Evolutionary conservation across 1,140 invertebrate species (phyloP).

Genomic region (Hydropsyche tenuis): DNA sequence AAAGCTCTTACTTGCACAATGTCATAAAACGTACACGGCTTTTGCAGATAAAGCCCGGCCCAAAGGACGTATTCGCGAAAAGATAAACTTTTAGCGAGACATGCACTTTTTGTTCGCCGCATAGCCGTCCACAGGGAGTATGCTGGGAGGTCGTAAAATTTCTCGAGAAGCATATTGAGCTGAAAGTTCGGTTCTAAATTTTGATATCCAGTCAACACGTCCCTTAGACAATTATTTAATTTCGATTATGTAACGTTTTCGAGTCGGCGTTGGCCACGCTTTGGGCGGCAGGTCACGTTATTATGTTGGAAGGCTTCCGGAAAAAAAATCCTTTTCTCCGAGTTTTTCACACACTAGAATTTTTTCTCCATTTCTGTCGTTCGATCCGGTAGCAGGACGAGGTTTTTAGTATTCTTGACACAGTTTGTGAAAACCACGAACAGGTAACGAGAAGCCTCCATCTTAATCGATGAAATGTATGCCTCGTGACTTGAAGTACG

Average conservation of each 20-base stretch:
- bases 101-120: too few relatives aligned
- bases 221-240: too few relatives aligned
- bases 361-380: slow-evolving; percentile 2
- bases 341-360: neutral
- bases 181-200: too few relatives aligned
- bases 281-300: too few relatives aligned
- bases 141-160: too few relatives aligned
- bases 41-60: slow-evolving; percentile 9
- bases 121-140: too few relatives aligned
- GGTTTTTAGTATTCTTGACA: slow-evolving; percentile 4
- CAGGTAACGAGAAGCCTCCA: slow-evolving; percentile 9
- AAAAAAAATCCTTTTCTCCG: neutral
- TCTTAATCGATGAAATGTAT: slow-evolving; percentile 17
- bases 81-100: neutral
- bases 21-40: slow-evolving; percentile 16
- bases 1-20: slow-evolving; percentile 22
- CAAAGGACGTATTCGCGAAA: neutral
- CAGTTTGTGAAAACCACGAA: slow-evolving; percentile 12
- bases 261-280: too few relatives aligned
- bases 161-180: too few relatives aligned
- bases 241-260: too few relatives aligned
- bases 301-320: neutral
- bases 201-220: too few relatives aligned
- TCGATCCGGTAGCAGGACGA: neutral
- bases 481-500: neutral